Conservation (phyloP, 2,797 vertebrate genomes). For the Falco rusticolus region DNA sequence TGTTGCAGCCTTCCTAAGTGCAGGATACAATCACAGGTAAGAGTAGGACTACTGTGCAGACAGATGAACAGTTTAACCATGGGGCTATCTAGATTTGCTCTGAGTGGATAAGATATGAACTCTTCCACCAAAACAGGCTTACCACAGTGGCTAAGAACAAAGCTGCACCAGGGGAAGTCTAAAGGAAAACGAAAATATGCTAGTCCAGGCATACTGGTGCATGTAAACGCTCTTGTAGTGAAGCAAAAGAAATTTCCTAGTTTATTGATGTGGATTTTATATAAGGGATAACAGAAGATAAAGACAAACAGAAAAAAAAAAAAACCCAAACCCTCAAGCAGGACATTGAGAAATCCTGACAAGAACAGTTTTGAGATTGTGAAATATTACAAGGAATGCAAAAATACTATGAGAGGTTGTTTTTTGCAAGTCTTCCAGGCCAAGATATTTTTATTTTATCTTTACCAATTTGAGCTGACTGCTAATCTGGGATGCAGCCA, state of each 20-base stretch:
- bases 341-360: neutral
- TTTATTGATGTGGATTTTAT: neutral
- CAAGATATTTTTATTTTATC: slow-evolving; percentile 38
- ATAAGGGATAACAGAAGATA: neutral
- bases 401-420: neutral
- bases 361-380: neutral
- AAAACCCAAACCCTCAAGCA: neutral
- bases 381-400: neutral
- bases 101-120: neutral
- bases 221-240: neutral
- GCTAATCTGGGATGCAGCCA: slow-evolving; percentile 29
- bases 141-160: neutral
- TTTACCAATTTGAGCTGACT: slow-evolving; percentile 31
- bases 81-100: neutral
- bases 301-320: neutral
- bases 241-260: neutral
- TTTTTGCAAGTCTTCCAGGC: neutral
- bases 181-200: neutral
- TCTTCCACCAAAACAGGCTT: neutral
- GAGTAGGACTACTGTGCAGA: neutral
- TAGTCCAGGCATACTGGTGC: neutral
- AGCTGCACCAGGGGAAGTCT: neutral
- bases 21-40: neutral
- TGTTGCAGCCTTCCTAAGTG: neutral
- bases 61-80: neutral